phyloP scores from a whole-genome alignment of 2,113 vertebrate genomes.

The Hypomesus transpacificus region DNA sequence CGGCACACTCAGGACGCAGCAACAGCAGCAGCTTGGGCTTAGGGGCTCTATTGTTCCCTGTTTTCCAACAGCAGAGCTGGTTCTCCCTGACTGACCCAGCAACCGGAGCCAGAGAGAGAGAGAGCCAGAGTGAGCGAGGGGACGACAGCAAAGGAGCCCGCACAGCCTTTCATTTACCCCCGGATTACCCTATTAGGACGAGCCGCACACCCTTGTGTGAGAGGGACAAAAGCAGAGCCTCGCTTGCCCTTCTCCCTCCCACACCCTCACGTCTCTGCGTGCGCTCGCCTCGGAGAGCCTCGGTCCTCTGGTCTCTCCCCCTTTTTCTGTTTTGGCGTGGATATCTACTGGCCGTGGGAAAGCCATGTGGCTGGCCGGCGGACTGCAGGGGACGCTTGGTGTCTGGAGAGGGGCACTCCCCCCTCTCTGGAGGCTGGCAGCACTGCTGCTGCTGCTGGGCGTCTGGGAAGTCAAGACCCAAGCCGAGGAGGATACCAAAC shows the following conservation, averaged over 20 bases:
- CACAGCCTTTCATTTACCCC: neutral
- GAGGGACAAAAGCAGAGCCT: constrained; percentile 45
- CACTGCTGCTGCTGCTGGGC: constrained; percentile 45
- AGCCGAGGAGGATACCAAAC: constrained; percentile 59
- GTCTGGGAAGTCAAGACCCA: constrained; percentile 60
- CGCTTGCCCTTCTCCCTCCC: neutral
- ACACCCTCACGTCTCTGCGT: neutral
- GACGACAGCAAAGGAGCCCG: neutral
- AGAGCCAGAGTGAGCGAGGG: constrained; percentile 19
- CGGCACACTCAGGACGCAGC: constrained; percentile 57
- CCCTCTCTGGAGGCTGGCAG: constrained; percentile 53
- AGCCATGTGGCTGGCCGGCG: constrained; percentile 63
- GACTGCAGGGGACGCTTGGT: constrained; percentile 36
- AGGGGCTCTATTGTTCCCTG: constrained; percentile 71
- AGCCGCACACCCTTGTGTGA: constrained; percentile 14
- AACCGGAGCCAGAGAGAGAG: constrained; percentile 6
- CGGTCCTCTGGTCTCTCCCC: neutral
- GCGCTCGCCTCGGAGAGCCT: neutral
- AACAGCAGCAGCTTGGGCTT: constrained; percentile 60
- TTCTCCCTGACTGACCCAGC: constrained; percentile 42
- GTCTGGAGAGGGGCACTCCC: constrained; percentile 37
- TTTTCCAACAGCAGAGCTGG: constrained; percentile 46
- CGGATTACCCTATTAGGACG: constrained; percentile 47
- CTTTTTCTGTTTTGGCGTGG: constrained; percentile 2
- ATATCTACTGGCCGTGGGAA: constrained; percentile 39